Evolutionary conservation across 2,797 vertebrate genomes (phyloP).

Genomic region (Hypotaenidia okinawae): DNA sequence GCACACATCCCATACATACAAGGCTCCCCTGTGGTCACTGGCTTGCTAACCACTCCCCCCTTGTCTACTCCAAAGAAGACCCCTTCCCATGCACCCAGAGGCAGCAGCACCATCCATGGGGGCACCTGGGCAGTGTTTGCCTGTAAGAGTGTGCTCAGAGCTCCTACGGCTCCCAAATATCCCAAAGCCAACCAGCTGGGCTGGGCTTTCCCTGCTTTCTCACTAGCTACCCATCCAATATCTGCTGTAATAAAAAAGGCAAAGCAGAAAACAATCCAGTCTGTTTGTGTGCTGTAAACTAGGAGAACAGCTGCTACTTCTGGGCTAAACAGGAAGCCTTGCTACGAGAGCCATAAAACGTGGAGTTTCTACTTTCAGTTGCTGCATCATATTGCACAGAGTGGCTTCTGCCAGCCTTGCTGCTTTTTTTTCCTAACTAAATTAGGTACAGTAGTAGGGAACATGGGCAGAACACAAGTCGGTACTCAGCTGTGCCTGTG

Average conservation of each 20-base stretch:
- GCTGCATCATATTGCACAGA: background rate
- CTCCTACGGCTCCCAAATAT: background rate
- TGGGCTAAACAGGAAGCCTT: conserved; percentile 10
- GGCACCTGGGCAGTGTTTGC: background rate
- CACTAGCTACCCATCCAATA: background rate
- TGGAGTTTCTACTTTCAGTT: background rate
- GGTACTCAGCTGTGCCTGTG: background rate
- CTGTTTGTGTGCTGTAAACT: conserved; percentile 33
- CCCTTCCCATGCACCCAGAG: background rate
- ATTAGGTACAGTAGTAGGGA: background rate
- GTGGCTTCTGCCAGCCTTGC: background rate
- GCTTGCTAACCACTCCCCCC: rapidly evolving
- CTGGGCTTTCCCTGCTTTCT: background rate
- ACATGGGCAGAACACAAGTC: background rate
- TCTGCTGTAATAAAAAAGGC: conserved; percentile 33
- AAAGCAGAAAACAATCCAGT: conserved; percentile 36
- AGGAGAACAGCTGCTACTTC: conserved; percentile 38
- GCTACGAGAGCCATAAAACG: background rate
- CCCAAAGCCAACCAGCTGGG: background rate
- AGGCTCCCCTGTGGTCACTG: background rate
- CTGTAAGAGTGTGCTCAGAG: background rate
- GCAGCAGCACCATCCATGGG: rapidly evolving
- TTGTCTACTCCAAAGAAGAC: background rate
- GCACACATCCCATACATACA: rapidly evolving
- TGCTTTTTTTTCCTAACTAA: background rate